Base-by-base conservation (phyloP, 2,113 vertebrate species). In the Vireo altiloquus region DNA sequence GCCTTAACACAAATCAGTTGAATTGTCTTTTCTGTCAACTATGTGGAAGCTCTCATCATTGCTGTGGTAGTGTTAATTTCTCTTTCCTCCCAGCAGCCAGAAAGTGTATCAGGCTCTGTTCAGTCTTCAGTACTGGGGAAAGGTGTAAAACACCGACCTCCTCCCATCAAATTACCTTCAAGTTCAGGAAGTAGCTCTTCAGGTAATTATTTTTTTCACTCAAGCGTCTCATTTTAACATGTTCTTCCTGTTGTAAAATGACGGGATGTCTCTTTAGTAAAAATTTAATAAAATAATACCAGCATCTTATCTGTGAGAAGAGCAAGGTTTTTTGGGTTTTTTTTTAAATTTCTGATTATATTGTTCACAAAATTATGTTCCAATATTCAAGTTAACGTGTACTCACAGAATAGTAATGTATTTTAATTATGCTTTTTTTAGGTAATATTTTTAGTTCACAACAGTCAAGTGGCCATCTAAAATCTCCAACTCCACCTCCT, bases 91-190 rank as follows among this genome's bases (percentile, higher is more conserved):
- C 66, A 97, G 77, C 98, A 99, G 98, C 96, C 98, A 35, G 99
- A 99, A 81, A 98, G 98, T 54, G 91, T 99, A 83, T 98, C 99
- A 87, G 95, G 98, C 54, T 98, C 99, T 64, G 98, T 99, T 96
- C 99, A 99, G 97, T 98, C 98, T 79, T 99, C 99, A 66, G 97
- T 99, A 64, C 89, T 99, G 95, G 99, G 99, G 54, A 99, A 99
- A 97, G 99, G 98, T 83, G 98, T 99, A 90, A 99, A 99, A 97
- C 99, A 99, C 96, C 98, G 99, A 87, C 99, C 99, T 65, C 99
- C 99, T 93, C 99, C 99, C 59, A 99, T 99, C 96, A 99, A 99
- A 98, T 98, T 99, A 96, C 99, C 99, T 89, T 98, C 99, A 91
- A 97, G 98, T 95, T 98, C 99, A 88, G 98, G 99, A 97, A 98